A percentile compares a stretch with the other conserved stretches of the same genome.
Conservation (phyloP, 2,888 invertebrate species). For the Xestia rhomboidea region DNA sequence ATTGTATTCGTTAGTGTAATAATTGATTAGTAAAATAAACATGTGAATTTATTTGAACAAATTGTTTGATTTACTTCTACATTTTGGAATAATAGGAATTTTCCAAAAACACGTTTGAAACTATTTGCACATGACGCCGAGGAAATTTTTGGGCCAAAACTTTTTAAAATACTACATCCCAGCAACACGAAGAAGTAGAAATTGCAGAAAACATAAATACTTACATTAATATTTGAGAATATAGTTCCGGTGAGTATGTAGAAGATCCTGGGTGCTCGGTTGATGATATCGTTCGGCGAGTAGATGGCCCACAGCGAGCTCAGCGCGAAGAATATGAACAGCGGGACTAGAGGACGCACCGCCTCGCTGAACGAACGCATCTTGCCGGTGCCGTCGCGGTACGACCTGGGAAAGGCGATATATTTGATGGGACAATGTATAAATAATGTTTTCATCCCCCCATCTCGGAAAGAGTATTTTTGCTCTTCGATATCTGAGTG, state of each 20-base stretch:
- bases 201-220: slow-evolving; percentile 77
- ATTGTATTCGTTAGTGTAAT: neutral
- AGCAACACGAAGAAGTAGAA: neutral
- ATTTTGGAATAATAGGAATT: neutral
- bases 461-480: too few species aligned
- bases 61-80: neutral
- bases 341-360: slow-evolving; percentile 96
- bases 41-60: neutral
- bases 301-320: slow-evolving; percentile 95
- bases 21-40: neutral
- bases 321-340: slow-evolving; percentile 93
- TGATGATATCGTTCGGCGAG: slow-evolving; percentile 95
- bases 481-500: too few species aligned
- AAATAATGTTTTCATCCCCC: too few species aligned
- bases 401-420: slow-evolving; percentile 91
- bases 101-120: neutral
- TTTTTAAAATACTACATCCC: neutral
- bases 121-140: too few species aligned
- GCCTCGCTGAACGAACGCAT: slow-evolving; percentile 95
- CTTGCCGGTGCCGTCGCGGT: slow-evolving; percentile 96
- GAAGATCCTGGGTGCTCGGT: slow-evolving; percentile 95
- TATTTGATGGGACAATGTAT: neutral
- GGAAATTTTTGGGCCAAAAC: neutral
- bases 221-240: slow-evolving; percentile 99
- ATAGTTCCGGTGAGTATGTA: slow-evolving; percentile 97